Evolutionary conservation across 2,797 vertebrate species (phyloP), one percentile per base, ranked within the genome.

Genomic region (Synanceia verrucosa): DNA sequence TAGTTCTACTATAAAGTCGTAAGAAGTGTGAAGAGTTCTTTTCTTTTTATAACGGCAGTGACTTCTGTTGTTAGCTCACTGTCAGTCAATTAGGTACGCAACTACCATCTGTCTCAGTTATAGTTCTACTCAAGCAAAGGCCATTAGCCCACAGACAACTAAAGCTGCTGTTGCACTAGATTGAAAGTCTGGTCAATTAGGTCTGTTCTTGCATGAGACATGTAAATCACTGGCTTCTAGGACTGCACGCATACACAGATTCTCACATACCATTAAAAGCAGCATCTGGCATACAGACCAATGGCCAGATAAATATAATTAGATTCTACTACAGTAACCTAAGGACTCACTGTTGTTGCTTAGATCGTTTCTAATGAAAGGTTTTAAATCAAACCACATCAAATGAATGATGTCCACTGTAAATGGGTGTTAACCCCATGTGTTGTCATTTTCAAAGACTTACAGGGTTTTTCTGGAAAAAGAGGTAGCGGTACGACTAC

Each of bases 141-240:
- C 84, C 85, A 92, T 93, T 91, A 91, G 89, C 81, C 83, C 85
- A 81, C 62, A 81, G 78, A 90, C 79, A 86, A 85, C 79, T 51
- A 75, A 76, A 82, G 77, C 78, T 70, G 78, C 50, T 69, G 76
- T 86, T 87, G 82, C 76, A 88, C 71, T 63, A 82, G 75, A 91
- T 83, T 81, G 84, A 84, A 85, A 85, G 80, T 78, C 78, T 88
- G 88, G 83, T 88, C 87, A 92, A 90, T 91, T 91, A 91, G 86
- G 86, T 86, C 73, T 65, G 56, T 70, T 90, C 67, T 83, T 88
- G 88, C 81, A 82, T 84, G 82, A 92, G 84, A 91, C 83, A 87
- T 76, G 83, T 88, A 86, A 69, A 91, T 88, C 81, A 89, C 21
- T 66, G 66, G 72, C 71, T 88, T 79, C 58, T 52, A 55, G 58